Evolutionary conservation across 2,888 invertebrate species (phyloP), one percentile per base, ranked within the genome.

Genomic region (Gryllus longicercus): DNA sequence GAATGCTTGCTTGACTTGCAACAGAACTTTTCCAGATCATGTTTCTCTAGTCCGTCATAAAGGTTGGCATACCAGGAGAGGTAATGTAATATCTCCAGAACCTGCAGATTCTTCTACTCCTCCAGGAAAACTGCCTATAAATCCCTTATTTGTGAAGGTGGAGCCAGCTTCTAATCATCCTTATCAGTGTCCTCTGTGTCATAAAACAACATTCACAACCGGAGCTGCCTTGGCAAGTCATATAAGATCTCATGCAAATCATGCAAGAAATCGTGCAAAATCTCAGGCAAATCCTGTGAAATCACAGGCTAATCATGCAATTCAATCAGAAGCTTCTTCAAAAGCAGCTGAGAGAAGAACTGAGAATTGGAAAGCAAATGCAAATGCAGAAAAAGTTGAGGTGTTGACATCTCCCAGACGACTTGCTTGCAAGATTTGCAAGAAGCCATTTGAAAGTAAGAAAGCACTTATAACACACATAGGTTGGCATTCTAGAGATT

Each of bases 1-100:
- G n/a, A 76, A 75, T 75, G 21, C 23, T n/a, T 80, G 80, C 49
- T 50, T 75, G 14, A 51, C 77, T 38, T 79, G 79, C 21, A 80
- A 76, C 11, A 76, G 82, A 51, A 75, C 79, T 25, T 82, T 82
- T 18, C 79, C 76, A 14, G 82, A 92, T 18, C 91, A 91, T 78
- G 84, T 85, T 2, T 87, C 87, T 0, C 82, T 89, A 25, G 85
- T 85, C 74, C 86, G 86, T 81, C 88, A 89, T 81, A 87, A 87
- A 82, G 86, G 85, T 63, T 85, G 84, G 77, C 87, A 87, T 77
- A 77, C 80, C 16, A 38, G 77, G 14, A 23, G 77, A 63, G 14
- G 14, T 63, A 63, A 63, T 63, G 63, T 63, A 18, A 63, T 63
- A 12, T 18, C 63, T 16, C 14, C 63, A 18, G 14, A 14, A 63